These are phyloP conservation scores for Dicrostonyx torquatus DNA, from an alignment of 2,797 vertebrate genomes.

Conservation along the genomic window DNA sequence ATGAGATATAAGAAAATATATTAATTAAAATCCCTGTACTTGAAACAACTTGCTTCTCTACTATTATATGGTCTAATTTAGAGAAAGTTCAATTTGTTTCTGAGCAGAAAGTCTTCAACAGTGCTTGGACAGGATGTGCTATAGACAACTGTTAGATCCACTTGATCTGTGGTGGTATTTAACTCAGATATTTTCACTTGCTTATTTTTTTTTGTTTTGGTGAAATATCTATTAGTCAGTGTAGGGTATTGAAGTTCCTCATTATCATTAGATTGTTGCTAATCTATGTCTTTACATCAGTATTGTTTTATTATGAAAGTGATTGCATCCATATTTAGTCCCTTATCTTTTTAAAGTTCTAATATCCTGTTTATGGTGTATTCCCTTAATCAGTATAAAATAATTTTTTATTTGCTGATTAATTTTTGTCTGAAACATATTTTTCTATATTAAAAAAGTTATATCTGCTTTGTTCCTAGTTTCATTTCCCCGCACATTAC, in stretches of 20 bases:
- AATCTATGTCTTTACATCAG: background rate
- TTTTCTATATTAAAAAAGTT: background rate
- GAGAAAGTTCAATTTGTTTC: background rate
- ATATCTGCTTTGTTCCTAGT: background rate
- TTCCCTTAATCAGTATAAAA: background rate
- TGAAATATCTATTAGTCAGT: background rate
- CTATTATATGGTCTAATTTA: background rate
- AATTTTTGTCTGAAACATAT: background rate
- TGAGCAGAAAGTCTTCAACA: background rate
- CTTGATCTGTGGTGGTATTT: background rate
- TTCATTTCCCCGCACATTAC: background rate
- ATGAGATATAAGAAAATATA: background rate
- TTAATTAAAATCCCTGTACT: background rate
- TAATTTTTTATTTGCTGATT: background rate
- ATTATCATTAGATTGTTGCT: background rate
- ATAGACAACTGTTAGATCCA: background rate
- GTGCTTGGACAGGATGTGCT: background rate
- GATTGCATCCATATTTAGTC: background rate
- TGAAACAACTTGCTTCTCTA: background rate
- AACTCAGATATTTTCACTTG: background rate
- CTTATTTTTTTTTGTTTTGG: background rate
- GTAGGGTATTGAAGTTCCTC: background rate
- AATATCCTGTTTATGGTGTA: background rate
- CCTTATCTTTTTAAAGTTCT: background rate
- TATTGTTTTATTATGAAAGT: background rate